These are phyloP conservation scores for Grus americana DNA, from an alignment of 2,113 vertebrate species.

Conservation along the genomic window DNA sequence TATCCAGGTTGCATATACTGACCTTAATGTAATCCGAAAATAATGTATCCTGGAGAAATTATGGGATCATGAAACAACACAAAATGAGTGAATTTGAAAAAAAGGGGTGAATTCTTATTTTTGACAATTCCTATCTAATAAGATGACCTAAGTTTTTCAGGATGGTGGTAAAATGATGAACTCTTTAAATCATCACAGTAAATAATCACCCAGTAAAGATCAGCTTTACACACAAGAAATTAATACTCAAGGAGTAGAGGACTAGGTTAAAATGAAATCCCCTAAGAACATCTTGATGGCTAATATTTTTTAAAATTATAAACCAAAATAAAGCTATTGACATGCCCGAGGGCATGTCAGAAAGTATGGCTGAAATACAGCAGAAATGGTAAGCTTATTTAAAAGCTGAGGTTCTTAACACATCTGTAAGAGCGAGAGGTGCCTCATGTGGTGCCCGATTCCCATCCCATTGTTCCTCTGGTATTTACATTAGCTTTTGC, in stretches of 20 bases:
- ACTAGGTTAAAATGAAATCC: neutral
- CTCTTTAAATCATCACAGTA: neutral
- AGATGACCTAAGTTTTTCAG: neutral
- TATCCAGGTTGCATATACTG: neutral
- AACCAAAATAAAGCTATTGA: neutral
- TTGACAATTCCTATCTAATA: neutral
- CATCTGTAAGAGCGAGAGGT: neutral
- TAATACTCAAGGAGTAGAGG: neutral
- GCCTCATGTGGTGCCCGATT: neutral
- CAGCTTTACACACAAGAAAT: neutral
- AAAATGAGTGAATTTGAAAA: neutral
- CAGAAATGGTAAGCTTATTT: neutral
- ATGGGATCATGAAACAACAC: neutral
- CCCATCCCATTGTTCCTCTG: neutral
- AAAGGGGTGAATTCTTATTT: neutral
- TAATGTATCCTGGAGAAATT: neutral
- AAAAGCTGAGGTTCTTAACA: neutral
- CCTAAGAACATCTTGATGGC: neutral
- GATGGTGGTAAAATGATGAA: neutral
- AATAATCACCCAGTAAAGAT: neutral
- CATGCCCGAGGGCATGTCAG: neutral
- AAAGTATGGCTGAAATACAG: neutral
- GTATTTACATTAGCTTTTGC: neutral
- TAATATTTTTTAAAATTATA: neutral
- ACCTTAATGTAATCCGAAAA: neutral